Conservation (phyloP, 2,113 vertebrate species). For the Scomber scombrus region DNA sequence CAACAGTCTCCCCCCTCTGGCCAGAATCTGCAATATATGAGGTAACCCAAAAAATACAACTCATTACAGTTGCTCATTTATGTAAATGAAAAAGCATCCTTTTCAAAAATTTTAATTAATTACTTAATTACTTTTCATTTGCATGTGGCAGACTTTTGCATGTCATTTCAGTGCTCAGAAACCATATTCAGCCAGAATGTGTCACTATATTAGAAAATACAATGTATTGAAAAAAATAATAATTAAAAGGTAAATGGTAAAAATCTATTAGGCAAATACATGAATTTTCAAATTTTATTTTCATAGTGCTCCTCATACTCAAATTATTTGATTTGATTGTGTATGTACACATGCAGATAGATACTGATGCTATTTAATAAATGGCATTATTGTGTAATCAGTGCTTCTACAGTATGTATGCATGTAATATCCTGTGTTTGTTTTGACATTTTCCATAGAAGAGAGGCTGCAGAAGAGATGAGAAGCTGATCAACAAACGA, state of each 20-base stretch:
- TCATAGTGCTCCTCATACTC: no score
- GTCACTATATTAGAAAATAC: no score
- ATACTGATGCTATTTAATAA: background rate
- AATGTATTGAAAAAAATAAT: no score
- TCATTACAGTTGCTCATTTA: background rate
- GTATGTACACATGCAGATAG: no score
- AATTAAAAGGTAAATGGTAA: no score
- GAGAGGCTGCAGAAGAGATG: conserved; percentile 5
- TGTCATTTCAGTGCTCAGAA: no score
- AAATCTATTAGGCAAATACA: no score
- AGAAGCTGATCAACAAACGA: conserved; percentile 37
- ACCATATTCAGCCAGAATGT: no score
- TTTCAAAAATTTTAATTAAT: background rate
- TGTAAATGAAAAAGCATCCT: background rate
- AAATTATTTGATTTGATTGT: no score
- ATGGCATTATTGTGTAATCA: background rate
- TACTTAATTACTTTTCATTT: background rate
- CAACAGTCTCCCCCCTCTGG: conserved; percentile 56
- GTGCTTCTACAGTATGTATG: background rate
- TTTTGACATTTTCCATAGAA: conserved; percentile 28
- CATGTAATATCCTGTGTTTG: conserved; percentile 62
- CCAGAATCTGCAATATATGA: conserved; percentile 2
- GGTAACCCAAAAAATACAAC: background rate
- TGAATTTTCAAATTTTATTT: no score
- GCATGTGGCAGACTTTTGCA: background rate